Evolutionary conservation across 2,888 invertebrate species (phyloP), one percentile per base, ranked within the genome.

Genomic region (Lasiommata megera): DNA sequence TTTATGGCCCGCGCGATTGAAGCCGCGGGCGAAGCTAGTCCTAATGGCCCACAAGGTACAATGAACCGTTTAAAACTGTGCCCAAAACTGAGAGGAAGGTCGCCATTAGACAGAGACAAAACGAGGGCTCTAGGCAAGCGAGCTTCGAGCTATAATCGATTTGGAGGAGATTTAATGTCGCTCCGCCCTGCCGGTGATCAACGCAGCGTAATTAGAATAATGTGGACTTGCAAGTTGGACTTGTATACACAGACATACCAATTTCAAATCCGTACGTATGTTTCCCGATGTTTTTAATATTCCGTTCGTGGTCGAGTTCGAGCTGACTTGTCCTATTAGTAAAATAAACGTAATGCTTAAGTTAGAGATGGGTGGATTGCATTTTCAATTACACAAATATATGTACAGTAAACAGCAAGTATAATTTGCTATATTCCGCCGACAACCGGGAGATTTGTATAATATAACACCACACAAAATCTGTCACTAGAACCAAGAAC

Each of bases 101-200:
- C 80, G 77, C 78, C 80, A 80, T 81, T 79, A 84, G 87, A 85
- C 86, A 85, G 84, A 85, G 87, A 87, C 85, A 85, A 82, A 82
- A 77, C 75, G 77, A 66, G 70, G 73, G 79, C 83, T 82, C 79
- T 82, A 82, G 82, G 80, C 82, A 73, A 80, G 80, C 79, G 78
- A 44, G 34, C 28, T 44, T 7, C 28, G 44, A 77, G 76, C 77
- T 77, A 47, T 87, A 87, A 87, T 88, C 88, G 85, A 86, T 86
- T 86, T 83, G 80, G 80, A 76, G 78, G 82, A 83, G 82, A 84
- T 84, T 84, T 84, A 84, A 79, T 76, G 76, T 74, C 77, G 81
- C 78, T 74, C 82, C 83, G 84, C 85, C 83, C 76, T 78, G 48
- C 36, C 34, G 28, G 41, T 47, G 46, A 40, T 37, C 41, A 51